These are phyloP conservation scores for Sylvia borin DNA, from an alignment of 2,797 vertebrate genomes.

Conservation along the genomic window DNA sequence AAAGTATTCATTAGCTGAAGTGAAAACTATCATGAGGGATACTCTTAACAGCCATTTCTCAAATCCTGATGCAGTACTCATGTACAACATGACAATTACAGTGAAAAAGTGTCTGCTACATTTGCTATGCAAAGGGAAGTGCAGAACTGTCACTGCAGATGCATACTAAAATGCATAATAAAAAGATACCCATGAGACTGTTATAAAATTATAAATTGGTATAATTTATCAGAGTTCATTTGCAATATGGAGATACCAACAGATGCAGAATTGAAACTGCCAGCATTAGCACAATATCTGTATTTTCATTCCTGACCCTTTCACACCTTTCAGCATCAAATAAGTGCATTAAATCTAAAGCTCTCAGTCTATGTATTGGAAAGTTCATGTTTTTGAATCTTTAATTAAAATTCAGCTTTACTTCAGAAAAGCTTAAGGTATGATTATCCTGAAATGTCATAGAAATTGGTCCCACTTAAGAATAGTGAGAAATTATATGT, in stretches of 20 bases:
- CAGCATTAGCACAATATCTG: neutral
- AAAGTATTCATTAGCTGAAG: neutral
- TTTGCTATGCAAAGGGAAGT: neutral
- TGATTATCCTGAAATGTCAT: conserved; percentile 4
- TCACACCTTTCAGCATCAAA: conserved; percentile 3
- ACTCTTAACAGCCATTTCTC: neutral
- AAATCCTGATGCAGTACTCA: neutral
- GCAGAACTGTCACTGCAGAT: neutral
- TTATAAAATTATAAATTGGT: conserved; percentile 23
- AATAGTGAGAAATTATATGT: neutral
- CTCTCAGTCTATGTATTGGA: neutral
- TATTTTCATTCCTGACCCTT: neutral
- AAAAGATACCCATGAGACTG: neutral
- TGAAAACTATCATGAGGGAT: neutral
- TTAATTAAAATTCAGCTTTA: conserved; percentile 32
- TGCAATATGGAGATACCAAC: neutral
- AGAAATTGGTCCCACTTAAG: conserved; percentile 5
- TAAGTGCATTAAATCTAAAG: neutral
- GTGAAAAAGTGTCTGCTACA: neutral
- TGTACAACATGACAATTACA: neutral
- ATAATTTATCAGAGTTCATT: conserved; percentile 30
- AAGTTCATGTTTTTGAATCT: neutral
- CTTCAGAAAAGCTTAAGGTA: neutral
- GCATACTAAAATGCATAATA: neutral
- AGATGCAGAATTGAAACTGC: neutral